Conservation (phyloP, 2,113 vertebrate genomes). For the Sakesphorus luctuosus region DNA sequence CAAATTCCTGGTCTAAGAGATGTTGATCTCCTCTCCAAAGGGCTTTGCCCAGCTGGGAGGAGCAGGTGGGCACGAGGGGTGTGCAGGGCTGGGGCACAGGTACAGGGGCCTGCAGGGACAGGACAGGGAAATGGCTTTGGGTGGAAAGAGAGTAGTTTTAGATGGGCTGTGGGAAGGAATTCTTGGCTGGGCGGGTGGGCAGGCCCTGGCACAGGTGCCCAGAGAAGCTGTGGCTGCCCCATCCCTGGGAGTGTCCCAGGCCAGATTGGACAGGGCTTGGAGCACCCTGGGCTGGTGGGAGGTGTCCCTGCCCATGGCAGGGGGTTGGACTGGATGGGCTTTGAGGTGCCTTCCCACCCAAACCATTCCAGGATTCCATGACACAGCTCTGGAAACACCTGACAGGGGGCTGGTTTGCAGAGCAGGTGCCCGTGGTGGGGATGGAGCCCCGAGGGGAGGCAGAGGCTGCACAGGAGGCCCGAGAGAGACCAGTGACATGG, state of each 20-base stretch:
- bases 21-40: not conserved
- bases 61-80: not conserved
- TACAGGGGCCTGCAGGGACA: not conserved
- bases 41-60: not conserved
- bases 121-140: not conserved
- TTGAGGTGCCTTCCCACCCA: not conserved
- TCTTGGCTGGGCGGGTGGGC: rapidly evolving
- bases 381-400: not conserved
- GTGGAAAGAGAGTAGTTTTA: no score
- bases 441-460: not conserved
- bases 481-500: not conserved
- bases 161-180: not conserved
- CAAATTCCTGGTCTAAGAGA: not conserved
- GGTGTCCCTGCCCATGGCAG: not conserved
- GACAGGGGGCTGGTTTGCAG: not conserved
- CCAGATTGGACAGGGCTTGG: not conserved
- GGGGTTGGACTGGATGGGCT: rapidly evolving
- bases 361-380: rapidly evolving
- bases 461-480: not conserved
- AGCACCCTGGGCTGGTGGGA: not conserved
- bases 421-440: not conserved
- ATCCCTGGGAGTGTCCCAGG: not conserved
- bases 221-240: not conserved
- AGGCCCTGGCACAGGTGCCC: not conserved
- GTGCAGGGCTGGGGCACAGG: not conserved